These are phyloP conservation scores for Rhinogobio ventralis DNA, from an alignment of 2,797 vertebrate genomes.

Conservation along the genomic window DNA sequence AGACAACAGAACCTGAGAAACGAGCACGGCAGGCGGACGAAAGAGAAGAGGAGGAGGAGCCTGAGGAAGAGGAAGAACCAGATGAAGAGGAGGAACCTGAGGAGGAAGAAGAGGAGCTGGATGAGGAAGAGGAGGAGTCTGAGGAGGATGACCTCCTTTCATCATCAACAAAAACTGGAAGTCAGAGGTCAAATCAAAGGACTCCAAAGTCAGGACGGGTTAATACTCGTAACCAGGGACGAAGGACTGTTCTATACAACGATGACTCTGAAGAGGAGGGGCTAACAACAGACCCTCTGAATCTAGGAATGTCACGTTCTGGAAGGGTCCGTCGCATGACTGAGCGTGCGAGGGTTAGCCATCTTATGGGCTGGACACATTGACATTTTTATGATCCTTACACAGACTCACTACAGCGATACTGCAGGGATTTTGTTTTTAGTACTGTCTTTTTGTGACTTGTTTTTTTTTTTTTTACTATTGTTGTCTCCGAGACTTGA, in stretches of 20 bases:
- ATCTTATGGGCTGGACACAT: constrained; percentile 99
- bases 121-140: constrained; percentile 73
- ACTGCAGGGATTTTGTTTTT: constrained; percentile 92
- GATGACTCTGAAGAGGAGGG: constrained; percentile 92
- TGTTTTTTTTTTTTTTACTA: constrained; percentile 61
- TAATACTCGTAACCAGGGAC: constrained; percentile 95
- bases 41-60: constrained; percentile 65
- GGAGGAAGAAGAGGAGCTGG: constrained; percentile 72
- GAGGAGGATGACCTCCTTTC: constrained; percentile 67
- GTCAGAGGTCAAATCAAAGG: constrained; percentile 51
- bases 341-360: constrained; percentile 97
- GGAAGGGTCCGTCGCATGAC: constrained; percentile 98
- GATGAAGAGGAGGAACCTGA: constrained; percentile 73
- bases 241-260: constrained; percentile 92
- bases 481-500: constrained; percentile 67
- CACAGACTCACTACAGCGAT: constrained; percentile 70
- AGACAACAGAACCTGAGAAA: constrained; percentile 66
- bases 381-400: constrained; percentile 67
- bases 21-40: constrained; percentile 57
- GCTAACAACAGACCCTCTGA: constrained; percentile 91
- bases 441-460: constrained; percentile 57
- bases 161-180: constrained; percentile 4
- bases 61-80: constrained; percentile 78
- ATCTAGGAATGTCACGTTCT: constrained; percentile 95
- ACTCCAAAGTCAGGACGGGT: constrained; percentile 80